phyloP scores from a whole-genome alignment of 2,113 vertebrate genomes.

The Macquaria ambigua region DNA sequence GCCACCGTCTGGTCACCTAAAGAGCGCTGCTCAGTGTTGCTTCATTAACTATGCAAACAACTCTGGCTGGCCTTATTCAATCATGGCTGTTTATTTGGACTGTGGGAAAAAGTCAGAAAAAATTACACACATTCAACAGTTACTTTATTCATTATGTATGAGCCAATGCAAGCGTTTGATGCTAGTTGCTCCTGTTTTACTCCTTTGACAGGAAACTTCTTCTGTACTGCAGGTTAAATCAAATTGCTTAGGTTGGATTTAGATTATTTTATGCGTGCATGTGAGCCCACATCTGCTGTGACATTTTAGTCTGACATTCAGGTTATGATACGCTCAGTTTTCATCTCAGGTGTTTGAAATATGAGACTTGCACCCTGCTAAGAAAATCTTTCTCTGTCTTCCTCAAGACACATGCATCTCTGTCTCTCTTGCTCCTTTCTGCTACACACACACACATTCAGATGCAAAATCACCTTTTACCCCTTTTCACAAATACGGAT shows the following conservation, averaged over 20 bases:
- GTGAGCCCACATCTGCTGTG: slow-evolving; percentile 32
- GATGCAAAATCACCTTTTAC: slow-evolving; percentile 51
- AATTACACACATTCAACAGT: slow-evolving; percentile 50
- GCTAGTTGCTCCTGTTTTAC: slow-evolving; percentile 11
- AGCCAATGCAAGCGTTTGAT: slow-evolving; percentile 6
- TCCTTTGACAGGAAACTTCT: slow-evolving; percentile 19
- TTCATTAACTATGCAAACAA: slow-evolving; percentile 70
- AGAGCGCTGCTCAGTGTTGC: slow-evolving; percentile 22
- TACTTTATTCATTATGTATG: slow-evolving; percentile 58
- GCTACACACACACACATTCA: slow-evolving; percentile 45
- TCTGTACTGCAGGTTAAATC: slow-evolving; percentile 38
- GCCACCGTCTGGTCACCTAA: slow-evolving; percentile 60
- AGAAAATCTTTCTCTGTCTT: slow-evolving; percentile 52
- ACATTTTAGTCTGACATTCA: slow-evolving; percentile 71
- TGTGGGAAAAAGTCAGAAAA: slow-evolving; percentile 11
- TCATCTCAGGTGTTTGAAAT: slow-evolving; percentile 60
- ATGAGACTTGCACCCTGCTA: slow-evolving; percentile 47
- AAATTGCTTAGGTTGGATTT: slow-evolving; percentile 40
- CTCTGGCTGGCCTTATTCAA: slow-evolving; percentile 57
- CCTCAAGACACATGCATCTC: slow-evolving; percentile 10
- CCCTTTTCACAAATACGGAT: slow-evolving; percentile 68
- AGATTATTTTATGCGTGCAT: slow-evolving; percentile 18
- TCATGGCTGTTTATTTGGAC: slow-evolving; percentile 62
- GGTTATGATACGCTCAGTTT: slow-evolving; percentile 30
- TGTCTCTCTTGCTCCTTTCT: background rate